Evolutionary conservation across 2,888 invertebrate genomes (phyloP), one percentile per base, ranked within the genome.

Genomic region (Spilosoma lubricipeda): DNA sequence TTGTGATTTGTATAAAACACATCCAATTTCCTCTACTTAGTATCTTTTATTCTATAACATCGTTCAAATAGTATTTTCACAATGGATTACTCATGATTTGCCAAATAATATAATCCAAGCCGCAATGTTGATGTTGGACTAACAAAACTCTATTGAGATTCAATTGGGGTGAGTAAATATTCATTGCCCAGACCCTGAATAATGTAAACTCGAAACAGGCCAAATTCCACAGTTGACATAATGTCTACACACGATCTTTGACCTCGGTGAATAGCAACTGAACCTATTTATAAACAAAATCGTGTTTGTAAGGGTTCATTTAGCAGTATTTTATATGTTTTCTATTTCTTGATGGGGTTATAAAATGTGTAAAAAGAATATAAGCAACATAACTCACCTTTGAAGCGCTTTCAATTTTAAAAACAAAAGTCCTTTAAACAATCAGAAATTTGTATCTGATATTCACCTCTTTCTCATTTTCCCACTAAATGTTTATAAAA

Each of bases 131-230:
- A 66, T 66, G 73, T 70, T 66, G 70, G 66, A 70, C 73, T 70
- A 66, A 73, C 73, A 70, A 87, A 86, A 83, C 84, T 82, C 77
- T 83, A 88, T 89, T 86, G 88, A 82, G 84, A 88, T 89, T 89
- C 87, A 86, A 88, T 88, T 87, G 87, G 85, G 81, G 78, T 84
- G 78, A 86, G 87, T 88, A 89, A 89, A 89, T 89, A 89, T 89
- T 89, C 88, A 88, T 89, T 85, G 86, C 83, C n/a, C 84, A 83
- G 82, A 85, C 84, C 85, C 88, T 89, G 88, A 89, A 89, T 89
- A 88, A 88, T 88, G 86, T 86, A 86, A 89, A 88, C 83, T 85
- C 84, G 85, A 86, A 89, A 89, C 86, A 86, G 82, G 82, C 82
- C 78, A 87, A 88, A 79, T 87, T 86, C 83, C 80, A 76, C 78